Conservation (phyloP, 2,797 vertebrate genomes). For the Pampus argenteus region DNA sequence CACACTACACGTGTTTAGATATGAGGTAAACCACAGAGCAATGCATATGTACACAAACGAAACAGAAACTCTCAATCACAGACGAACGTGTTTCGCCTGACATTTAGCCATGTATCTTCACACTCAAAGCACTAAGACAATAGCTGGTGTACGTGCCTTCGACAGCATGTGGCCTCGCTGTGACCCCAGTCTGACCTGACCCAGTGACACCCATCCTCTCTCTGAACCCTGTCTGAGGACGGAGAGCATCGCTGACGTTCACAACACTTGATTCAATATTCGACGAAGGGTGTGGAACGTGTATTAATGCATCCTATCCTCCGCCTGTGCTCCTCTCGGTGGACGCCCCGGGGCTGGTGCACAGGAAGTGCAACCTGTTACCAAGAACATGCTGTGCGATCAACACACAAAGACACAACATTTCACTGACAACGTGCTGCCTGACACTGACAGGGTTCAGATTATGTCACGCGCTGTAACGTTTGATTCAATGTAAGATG, state of each 20-base stretch:
- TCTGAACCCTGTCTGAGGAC: conserved; percentile 38
- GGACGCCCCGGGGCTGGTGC: conserved; percentile 15
- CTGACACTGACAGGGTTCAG: background rate
- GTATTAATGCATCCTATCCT: conserved; percentile 25
- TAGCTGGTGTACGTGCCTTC: conserved; percentile 5
- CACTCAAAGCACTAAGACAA: conserved; percentile 35
- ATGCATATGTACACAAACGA: conserved; percentile 1
- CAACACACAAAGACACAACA: conserved; percentile 25
- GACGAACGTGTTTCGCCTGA: background rate
- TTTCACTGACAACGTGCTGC: background rate
- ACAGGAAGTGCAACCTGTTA: conserved; percentile 61
- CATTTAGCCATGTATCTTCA: background rate
- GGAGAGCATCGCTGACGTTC: background rate
- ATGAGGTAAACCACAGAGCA: background rate
- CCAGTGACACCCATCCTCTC: conserved; percentile 52
- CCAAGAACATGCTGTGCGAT: conserved; percentile 38
- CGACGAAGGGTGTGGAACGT: background rate
- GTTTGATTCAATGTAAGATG: too few species aligned
- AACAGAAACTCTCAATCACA: background rate
- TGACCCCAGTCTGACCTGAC: conserved; percentile 56
- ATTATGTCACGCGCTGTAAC: background rate
- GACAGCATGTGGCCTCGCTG: conserved; percentile 15
- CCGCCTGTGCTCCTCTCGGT: background rate
- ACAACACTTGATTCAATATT: conserved; percentile 35
- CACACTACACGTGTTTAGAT: background rate